Conservation (phyloP, 1,140 invertebrate species). For the Polyergus mexicanus region DNA sequence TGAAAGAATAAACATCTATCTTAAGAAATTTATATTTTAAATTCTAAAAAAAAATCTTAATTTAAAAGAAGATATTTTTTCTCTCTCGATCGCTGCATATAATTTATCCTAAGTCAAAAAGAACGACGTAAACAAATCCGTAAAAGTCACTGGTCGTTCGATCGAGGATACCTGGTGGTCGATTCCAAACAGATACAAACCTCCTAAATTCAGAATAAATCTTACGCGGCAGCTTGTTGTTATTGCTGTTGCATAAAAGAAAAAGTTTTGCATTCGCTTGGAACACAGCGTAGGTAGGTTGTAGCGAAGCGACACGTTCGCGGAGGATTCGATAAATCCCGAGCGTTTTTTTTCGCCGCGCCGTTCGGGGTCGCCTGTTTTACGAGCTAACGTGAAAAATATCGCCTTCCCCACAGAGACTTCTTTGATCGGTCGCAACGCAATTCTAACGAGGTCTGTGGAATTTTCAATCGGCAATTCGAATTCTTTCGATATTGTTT, state of each 20-base stretch:
- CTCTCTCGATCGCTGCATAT: too few relatives aligned
- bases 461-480: constrained; percentile 38
- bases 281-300: constrained; percentile 2
- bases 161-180: neutral
- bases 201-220: constrained; percentile 46
- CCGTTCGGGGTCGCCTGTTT: neutral
- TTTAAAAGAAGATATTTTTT: neutral
- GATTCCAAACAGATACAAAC: constrained; percentile 24
- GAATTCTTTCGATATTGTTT: neutral
- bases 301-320: constrained; percentile 43
- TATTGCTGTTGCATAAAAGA: constrained; percentile 50
- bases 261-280: constrained; percentile 19
- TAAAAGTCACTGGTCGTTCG: neutral
- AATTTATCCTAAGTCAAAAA: neutral
- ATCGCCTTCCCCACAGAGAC: constrained; percentile 20
- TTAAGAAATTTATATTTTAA: neutral
- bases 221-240: constrained; percentile 30
- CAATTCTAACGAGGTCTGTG: neutral
- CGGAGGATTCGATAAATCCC: constrained; percentile 47
- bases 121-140: constrained; percentile 7
- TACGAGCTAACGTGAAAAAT: constrained; percentile 53
- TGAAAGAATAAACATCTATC: neutral
- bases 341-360: neutral
- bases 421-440: constrained; percentile 26
- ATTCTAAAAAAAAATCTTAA: neutral